Base-by-base conservation (phyloP, 2,797 vertebrate species). In the Chelmon rostratus region DNA sequence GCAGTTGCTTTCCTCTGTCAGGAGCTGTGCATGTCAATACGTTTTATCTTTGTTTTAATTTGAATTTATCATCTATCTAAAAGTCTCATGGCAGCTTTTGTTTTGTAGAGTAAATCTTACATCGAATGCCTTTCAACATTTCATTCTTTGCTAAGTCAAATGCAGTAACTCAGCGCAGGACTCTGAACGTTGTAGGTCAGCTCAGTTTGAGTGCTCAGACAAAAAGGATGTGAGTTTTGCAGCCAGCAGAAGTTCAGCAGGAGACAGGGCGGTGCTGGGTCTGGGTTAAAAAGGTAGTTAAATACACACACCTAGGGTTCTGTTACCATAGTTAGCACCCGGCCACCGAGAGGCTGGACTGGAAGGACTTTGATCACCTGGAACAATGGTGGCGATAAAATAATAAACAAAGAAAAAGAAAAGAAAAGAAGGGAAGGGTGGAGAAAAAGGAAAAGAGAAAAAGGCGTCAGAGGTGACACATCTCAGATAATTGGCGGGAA, bases 321-420 rank as follows among this genome's bases (percentile, higher is more conserved):
- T 87, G 92, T 95, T 96, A 95, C 95, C 96, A 95, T 95, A 93
- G 92, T 94, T 95, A 94, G 93, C 94, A 94, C 92, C 94, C 31
- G 95, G 93, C 95, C 95, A 96, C 91, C 95, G 91, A 93, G 94
- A 94, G 85, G 81, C 84, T 91, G 96, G 93, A 94, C 95, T 95
- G 92, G 94, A 94, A 72, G 95, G 94, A 77, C 94, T 96, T 94
- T 96, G 94, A 94, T 96, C 95, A 94, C 95, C 95, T 96, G 95
- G n/a, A 94, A 91, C 59, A 88, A 90, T 76, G 85, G 92, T 75
- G 88, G 89, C 79, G 64, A 84, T 82, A 68, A 82, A 79, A 86
- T 54, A 59, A 66, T 23, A 66, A 76, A 59, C 7, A 44, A 33
- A 70, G 40, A 19, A 78, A 44, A 66, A 58, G 54, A 71, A 65